A percentile compares a stretch with the other conserved stretches of the same genome.
Conservation (phyloP, 2,888 invertebrate genomes). For the Phania funesta region DNA sequence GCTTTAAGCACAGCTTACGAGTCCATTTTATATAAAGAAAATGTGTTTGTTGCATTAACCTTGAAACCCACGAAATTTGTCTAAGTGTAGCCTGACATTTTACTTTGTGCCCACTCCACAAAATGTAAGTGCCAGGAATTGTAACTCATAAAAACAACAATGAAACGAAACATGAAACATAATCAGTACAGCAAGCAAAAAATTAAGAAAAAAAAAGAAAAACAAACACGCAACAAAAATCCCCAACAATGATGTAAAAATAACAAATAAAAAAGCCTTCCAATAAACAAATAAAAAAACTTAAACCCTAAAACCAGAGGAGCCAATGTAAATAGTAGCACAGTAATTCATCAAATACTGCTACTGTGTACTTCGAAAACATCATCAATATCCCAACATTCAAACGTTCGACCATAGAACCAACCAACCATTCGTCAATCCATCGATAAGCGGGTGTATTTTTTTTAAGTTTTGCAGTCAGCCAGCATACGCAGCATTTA, state of each 20-base stretch:
- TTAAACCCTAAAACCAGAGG: slow-evolving; percentile 42
- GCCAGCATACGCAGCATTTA: slow-evolving; percentile 16
- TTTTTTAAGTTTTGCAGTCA: slow-evolving; percentile 10
- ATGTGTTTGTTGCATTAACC: too few relatives aligned
- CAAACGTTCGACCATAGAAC: slow-evolving; percentile 11
- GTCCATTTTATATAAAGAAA: too few relatives aligned
- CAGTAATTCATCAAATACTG: slow-evolving; percentile 62
- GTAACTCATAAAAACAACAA: slow-evolving; percentile 51
- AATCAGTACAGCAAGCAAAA: slow-evolving; percentile 22
- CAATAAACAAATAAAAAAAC: slow-evolving; percentile 21
- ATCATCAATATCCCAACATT: slow-evolving; percentile 32
- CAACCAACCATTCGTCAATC: slow-evolving; percentile 44
- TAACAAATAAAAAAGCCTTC: slow-evolving; percentile 28
- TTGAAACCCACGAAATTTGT: background rate
- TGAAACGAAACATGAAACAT: slow-evolving; percentile 38
- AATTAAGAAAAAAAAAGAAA: slow-evolving; percentile 10
- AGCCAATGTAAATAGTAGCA: slow-evolving; percentile 57
- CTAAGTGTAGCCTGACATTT: background rate
- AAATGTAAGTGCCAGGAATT: slow-evolving; percentile 52
- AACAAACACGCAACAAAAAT: too few relatives aligned
- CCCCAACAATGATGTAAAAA: slow-evolving; percentile 16
- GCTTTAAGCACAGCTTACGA: too few relatives aligned
- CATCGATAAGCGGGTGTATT: slow-evolving; percentile 9
- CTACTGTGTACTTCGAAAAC: slow-evolving; percentile 44
- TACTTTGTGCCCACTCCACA: background rate